phyloP scores from a whole-genome alignment of 2,888 invertebrate species.

The Ophion ellenae region DNA sequence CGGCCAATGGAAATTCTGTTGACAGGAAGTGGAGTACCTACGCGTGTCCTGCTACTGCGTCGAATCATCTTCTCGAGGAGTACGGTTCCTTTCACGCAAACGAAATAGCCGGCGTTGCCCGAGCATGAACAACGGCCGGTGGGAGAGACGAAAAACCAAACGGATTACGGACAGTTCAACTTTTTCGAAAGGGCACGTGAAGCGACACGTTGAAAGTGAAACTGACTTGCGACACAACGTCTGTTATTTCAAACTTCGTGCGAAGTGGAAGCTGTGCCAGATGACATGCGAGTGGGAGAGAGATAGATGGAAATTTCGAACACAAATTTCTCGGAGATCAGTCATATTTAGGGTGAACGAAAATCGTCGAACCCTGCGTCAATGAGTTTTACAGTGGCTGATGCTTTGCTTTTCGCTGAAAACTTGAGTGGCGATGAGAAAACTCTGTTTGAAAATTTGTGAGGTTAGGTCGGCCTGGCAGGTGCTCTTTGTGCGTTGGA shows the following conservation, averaged over 20 bases:
- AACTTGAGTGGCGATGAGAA: no score
- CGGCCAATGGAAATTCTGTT: constrained; percentile 27
- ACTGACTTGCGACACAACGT: not conserved
- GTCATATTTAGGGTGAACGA: no score
- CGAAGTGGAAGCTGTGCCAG: no score
- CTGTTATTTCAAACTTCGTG: not conserved
- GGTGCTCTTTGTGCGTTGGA: no score
- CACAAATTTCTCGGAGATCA: no score
- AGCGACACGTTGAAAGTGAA: not conserved
- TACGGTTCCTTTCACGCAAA: not conserved
- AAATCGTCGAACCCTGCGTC: no score
- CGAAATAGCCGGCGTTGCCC: not conserved
- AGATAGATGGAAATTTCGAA: not conserved
- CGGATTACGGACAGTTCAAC: not conserved
- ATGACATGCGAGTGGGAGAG: not conserved
- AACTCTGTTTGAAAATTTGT: no score
- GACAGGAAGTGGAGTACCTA: not conserved
- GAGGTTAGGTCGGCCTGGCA: no score
- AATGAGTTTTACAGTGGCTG: no score
- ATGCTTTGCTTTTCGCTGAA: no score
- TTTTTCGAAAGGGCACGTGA: not conserved
- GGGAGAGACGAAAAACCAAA: not conserved
- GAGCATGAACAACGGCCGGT: not conserved
- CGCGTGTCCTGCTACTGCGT: constrained; percentile 14
- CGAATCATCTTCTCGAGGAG: constrained; percentile 8